Evolutionary conservation across 2,797 vertebrate genomes (phyloP), one percentile per base, ranked within the genome.

Genomic region (Triplophysa bombifrons): DNA sequence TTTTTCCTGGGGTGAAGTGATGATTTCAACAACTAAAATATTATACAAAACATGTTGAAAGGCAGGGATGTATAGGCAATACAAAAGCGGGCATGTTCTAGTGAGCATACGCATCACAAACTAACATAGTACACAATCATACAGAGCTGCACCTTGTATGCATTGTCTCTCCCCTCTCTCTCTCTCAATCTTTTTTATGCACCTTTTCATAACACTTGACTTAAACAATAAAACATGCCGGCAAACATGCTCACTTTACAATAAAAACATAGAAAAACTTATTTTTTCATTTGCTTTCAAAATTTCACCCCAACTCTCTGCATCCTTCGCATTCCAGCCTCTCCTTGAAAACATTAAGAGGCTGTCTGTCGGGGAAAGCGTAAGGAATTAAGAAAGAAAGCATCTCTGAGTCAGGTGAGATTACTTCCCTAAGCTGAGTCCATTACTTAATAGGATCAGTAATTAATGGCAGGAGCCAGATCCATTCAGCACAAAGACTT

Each of bases 401-500:
- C 76, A 74, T 75, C 61, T 14, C 77, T 65, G 44, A 53, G 61
- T 69, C 77, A 72, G 78, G 73, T 82, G 78, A 66, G 76, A 76
- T 81, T 75, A 76, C 76, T 16, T 74, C 70, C 60, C 76, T 83
- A 70, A 80, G 51, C 44, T 71, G 22, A 72, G 69, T 68, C 81
- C 75, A 69, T 80, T 82, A 77, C 81, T 84, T 80, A 80, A 65
- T 53, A 66, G 34, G 74, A 64, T 60, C 53, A 61, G 78, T 80
- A 74, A 72, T 82, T 84, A 81, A 78, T 17, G 27, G 63, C 58
- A 64, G 65, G 66, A 67, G 63, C 50, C 53, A 61, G 67, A 74
- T 82, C 67, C 25, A 20, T 74, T 51, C 68, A 60, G 61, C 38
- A 46, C 55, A 60, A 22, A 41, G 78, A 74, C 64, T 27, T 53